These are phyloP conservation scores for Pomatostomus ruficeps DNA, from an alignment of 2,113 vertebrate genomes.

Conservation along the genomic window DNA sequence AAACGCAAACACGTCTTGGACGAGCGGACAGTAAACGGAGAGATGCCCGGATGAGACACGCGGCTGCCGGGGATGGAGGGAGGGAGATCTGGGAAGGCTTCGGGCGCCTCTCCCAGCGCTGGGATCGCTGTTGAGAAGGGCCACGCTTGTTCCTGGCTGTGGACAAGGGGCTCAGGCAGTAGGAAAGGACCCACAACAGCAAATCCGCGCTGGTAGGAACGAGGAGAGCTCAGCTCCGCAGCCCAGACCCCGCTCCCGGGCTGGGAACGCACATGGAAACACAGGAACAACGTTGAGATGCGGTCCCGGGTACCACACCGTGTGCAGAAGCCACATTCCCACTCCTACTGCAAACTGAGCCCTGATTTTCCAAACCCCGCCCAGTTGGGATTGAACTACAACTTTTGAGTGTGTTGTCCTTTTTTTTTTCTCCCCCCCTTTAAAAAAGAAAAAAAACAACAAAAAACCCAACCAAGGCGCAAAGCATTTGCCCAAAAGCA, in stretches of 20 bases:
- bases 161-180: background rate
- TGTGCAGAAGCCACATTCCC: background rate
- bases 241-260: background rate
- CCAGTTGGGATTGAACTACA: background rate
- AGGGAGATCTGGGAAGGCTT: background rate
- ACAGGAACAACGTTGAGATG: fast-evolving
- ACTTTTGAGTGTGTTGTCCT: background rate
- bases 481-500: background rate
- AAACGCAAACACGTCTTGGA: background rate
- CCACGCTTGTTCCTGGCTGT: background rate
- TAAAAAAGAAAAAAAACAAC: background rate
- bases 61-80: background rate
- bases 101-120: background rate
- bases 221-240: background rate
- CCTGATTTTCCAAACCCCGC: background rate
- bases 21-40: background rate
- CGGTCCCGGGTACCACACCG: background rate
- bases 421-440: background rate
- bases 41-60: constrained; percentile 2
- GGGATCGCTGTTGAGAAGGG: background rate
- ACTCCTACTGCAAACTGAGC: fast-evolving
- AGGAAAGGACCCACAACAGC: fast-evolving
- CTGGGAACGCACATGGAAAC: fast-evolving
- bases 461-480: background rate
- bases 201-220: background rate